Conservation (phyloP, 2,888 invertebrate genomes). For the Lithophane socia region DNA sequence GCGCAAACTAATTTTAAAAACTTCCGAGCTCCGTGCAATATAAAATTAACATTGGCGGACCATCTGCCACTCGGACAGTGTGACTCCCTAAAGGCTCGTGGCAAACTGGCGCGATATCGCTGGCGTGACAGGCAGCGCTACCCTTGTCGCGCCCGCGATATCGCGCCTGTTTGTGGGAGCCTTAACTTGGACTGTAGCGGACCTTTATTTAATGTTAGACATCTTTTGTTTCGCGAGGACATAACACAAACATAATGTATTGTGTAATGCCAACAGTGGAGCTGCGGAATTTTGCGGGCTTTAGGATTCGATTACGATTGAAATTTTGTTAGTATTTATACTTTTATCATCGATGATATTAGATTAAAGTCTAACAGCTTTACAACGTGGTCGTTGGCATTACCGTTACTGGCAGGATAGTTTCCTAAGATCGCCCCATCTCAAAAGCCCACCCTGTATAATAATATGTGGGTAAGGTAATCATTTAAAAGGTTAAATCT, state of each 20-base stretch:
- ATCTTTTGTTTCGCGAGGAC: constrained; percentile 52
- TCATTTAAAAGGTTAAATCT: no score
- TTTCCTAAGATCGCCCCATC: no score
- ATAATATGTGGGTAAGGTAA: no score
- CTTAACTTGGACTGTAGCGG: constrained; percentile 20
- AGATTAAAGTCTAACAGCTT: not conserved
- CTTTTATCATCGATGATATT: not conserved
- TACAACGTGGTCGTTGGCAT: not conserved
- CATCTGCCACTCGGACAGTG: constrained; percentile 39
- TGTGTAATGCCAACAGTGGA: constrained; percentile 28
- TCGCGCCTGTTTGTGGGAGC: no score
- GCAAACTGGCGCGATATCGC: no score
- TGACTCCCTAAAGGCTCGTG: constrained; percentile 18
- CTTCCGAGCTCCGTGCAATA: constrained; percentile 26
- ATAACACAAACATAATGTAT: constrained; percentile 34
- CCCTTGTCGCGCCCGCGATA: no score
- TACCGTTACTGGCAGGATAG: not conserved
- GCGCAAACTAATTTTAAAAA: constrained; percentile 55
- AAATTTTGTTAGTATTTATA: not conserved
- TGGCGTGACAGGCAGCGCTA: no score
- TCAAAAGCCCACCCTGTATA: no score
- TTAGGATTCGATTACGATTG: not conserved
- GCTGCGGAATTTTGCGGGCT: no score
- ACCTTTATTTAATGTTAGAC: constrained; percentile 60
- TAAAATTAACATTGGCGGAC: constrained; percentile 46